These are phyloP conservation scores for Euphonia xanthogaster DNA, from an alignment of 2,797 vertebrate genomes.

Conservation along the genomic window DNA sequence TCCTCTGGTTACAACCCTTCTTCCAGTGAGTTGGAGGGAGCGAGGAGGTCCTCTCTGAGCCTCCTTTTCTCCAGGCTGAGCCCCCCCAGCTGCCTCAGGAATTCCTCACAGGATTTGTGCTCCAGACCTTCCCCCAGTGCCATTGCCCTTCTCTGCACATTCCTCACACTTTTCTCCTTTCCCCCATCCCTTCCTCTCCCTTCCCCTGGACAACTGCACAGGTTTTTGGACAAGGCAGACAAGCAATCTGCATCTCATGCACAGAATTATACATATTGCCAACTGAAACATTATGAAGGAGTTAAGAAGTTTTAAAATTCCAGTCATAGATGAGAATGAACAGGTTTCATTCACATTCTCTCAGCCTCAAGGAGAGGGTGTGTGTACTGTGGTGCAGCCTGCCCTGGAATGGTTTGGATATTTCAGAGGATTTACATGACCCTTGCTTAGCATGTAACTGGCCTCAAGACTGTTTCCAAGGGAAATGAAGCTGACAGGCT, in stretches of 20 bases:
- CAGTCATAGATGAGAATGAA: neutral
- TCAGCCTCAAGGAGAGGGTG: neutral
- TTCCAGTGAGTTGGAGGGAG: too few species aligned
- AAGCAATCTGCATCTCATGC: neutral
- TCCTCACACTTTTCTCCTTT: neutral
- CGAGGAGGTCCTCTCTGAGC: too few species aligned
- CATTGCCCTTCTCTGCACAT: neutral
- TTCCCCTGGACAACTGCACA: neutral
- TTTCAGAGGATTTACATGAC: neutral
- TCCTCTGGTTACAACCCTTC: neutral
- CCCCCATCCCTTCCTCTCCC: neutral
- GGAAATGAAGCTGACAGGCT: neutral
- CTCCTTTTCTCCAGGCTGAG: neutral
- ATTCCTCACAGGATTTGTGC: neutral
- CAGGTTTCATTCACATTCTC: neutral
- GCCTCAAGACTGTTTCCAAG: neutral
- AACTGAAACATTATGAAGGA: rapidly evolving
- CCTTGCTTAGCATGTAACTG: neutral
- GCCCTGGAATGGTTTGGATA: neutral
- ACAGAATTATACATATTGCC: rapidly evolving
- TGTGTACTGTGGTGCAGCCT: neutral
- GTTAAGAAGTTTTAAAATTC: neutral
- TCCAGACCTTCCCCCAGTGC: neutral
- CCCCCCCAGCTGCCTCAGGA: neutral
- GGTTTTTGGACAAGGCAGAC: neutral